Evolutionary conservation across 1,140 invertebrate genomes (phyloP), one percentile per base, ranked within the genome.

Genomic region (Drosophila arawakana): DNA sequence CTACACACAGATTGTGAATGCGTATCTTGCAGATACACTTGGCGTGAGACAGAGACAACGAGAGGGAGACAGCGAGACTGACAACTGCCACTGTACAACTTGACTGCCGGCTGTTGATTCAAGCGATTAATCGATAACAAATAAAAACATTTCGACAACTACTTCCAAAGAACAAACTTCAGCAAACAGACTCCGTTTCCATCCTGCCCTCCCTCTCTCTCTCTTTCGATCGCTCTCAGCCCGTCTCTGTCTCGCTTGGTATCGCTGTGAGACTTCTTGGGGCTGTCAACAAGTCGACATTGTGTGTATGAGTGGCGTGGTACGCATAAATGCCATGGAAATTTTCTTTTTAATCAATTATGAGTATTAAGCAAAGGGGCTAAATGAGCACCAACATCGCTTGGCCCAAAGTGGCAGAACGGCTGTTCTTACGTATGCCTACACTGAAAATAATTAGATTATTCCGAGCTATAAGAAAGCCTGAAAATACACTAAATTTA

Each of bases 71-170:
- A 44, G 34, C 7, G 10, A 39, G 41, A 69, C 68, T 69, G 55
- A 67, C 71, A 75, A 78, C 80, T 83, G 79, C 76, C 76, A 79
- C 79, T 72, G 80, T 72, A 71, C 54, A 44, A 63, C 57, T 39
- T 57, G 60, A 72, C 63, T 54, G 62, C 70, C 54, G 73, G 65
- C 68, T 89, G 83, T 89, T 73, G 84, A 88, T 78, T 81, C 83
- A 88, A 91, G 88, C 88, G 83, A 88, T 91, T 91, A 91, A 91
- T 91, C 88, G 88, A 91, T 91, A 91, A 91, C 88, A 91, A 91
- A 91, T 88, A 88, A 91, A 88, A 91, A 91, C 81, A 88, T 89
- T 89, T 89, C 84, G 84, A 89, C 84, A 89, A 89, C 84, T 89
- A 81, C 84, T 88, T 89, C 84, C 84, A 80, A 62, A 50, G 84